These are phyloP conservation scores for Mylabris sibirica DNA, from an alignment of 2,888 invertebrate species.

Conservation along the genomic window DNA sequence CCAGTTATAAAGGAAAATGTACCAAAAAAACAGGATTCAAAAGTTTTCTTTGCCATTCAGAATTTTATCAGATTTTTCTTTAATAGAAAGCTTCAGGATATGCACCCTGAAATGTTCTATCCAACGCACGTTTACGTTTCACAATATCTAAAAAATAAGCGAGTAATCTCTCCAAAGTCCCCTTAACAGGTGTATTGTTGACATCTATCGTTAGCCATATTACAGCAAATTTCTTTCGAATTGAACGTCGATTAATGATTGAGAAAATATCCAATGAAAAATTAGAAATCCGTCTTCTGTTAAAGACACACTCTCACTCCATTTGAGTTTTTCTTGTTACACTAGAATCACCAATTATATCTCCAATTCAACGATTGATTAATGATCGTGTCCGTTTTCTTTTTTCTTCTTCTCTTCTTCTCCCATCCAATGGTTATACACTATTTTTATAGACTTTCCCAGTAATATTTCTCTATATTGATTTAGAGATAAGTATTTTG, in stretches of 20 bases:
- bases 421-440: not conserved
- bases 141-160: no score
- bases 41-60: no score
- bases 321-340: not conserved
- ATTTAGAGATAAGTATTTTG: conserved; percentile 4
- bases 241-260: not conserved
- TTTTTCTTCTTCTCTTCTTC: not conserved
- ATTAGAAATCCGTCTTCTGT: not conserved
- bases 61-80: no score
- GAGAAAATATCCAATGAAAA: not conserved
- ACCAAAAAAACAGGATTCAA: no score
- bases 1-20: no score
- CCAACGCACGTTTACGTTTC: no score
- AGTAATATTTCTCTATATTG: conserved; percentile 1
- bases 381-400: not conserved
- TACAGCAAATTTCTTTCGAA: not conserved
- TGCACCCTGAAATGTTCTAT: no score
- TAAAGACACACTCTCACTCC: not conserved
- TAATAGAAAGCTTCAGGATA: no score
- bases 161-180: no score
- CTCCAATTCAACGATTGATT: not conserved
- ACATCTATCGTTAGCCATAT: not conserved
- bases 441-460: not conserved
- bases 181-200: no score
- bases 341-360: conserved; percentile 5